Evolutionary conservation across 2,888 invertebrate species (phyloP).

Genomic region (Gibbula magus): DNA sequence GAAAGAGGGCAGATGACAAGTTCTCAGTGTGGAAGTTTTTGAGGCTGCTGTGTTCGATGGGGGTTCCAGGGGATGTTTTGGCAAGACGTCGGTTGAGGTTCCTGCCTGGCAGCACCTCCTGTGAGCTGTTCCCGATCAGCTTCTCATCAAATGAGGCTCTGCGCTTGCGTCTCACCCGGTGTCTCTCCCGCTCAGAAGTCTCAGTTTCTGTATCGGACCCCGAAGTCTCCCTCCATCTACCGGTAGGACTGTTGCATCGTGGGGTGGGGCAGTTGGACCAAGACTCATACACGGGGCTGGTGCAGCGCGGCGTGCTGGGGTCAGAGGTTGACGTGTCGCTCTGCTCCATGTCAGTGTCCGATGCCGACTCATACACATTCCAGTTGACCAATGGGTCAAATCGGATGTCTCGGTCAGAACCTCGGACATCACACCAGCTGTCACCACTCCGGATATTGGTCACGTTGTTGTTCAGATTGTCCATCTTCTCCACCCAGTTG

Average conservation of each 20-base stretch:
- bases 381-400: slow-evolving; percentile 12
- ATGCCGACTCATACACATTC: not conserved
- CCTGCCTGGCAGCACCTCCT: not conserved
- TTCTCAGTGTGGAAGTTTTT: slow-evolving; percentile 20
- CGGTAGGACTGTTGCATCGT: not conserved
- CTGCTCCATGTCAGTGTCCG: slow-evolving; percentile 15
- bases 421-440: not conserved
- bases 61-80: slow-evolving; percentile 6
- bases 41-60: slow-evolving; percentile 4
- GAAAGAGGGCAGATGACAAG: slow-evolving; percentile 8
- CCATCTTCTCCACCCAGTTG: not conserved
- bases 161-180: not conserved
- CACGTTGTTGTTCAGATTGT: not conserved
- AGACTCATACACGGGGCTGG: not conserved
- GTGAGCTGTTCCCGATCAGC: not conserved
- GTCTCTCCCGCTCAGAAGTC: not conserved
- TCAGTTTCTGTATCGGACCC: not conserved
- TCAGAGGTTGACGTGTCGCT: not conserved
- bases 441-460: not conserved
- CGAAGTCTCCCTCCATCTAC: not conserved
- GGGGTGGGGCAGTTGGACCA: not conserved
- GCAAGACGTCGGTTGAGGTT: slow-evolving; percentile 10
- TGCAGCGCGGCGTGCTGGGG: not conserved
- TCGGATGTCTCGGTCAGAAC: not conserved
- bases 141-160: slow-evolving; percentile 12